A percentile compares a stretch with the other conserved stretches of the same genome.
Evolutionary conservation across 2,888 invertebrate genomes (phyloP).

Genomic region (Epiblema foenella): DNA sequence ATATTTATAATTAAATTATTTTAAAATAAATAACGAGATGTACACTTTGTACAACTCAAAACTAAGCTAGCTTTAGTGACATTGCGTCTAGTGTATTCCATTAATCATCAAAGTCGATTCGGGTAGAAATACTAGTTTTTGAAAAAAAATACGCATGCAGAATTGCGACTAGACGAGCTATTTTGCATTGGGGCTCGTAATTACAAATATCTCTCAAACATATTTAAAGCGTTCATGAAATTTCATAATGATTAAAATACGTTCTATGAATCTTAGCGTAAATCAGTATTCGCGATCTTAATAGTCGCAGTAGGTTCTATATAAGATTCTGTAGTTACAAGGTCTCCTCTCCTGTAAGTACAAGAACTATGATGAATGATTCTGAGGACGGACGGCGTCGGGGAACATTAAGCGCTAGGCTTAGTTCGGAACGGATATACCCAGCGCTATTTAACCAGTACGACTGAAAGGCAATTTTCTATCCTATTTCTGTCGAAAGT

Average conservation of each 20-base stretch:
- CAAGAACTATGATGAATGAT: constrained; percentile 37
- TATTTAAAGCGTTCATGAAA: not conserved
- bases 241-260: not conserved
- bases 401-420: constrained; percentile 30
- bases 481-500: constrained; percentile 61
- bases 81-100: no score
- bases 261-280: not conserved
- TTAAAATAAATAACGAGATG: no score
- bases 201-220: constrained; percentile 2
- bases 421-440: constrained; percentile 19
- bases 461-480: constrained; percentile 65
- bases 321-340: constrained; percentile 13
- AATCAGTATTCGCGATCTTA: not conserved
- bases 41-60: no score
- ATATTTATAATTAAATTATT: no score
- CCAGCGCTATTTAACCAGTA: constrained; percentile 34
- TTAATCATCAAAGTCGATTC: no score
- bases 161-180: no score
- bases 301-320: constrained; percentile 7
- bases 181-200: no score
- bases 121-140: no score
- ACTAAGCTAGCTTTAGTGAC: no score
- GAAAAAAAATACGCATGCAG: no score
- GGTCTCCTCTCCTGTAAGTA: constrained; percentile 9
- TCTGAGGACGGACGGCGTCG: constrained; percentile 1